phyloP scores from a whole-genome alignment of 2,888 invertebrate genomes.

The Cordilura impudica region DNA sequence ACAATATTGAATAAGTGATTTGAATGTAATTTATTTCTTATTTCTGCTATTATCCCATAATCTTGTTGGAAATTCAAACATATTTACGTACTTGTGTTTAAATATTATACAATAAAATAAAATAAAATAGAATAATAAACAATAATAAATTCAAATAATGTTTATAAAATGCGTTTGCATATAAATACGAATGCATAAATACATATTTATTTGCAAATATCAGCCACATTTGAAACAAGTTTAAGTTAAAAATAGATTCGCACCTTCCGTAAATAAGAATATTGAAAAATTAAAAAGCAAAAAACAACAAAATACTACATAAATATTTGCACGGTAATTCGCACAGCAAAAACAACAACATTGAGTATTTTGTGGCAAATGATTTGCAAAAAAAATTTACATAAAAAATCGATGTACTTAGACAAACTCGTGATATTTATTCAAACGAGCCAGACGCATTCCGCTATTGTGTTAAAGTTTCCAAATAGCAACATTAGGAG shows the following conservation, averaged over 20 bases:
- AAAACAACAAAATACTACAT: neutral
- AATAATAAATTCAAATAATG: neutral
- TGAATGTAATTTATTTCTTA: conserved; percentile 9
- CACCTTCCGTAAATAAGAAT: conserved; percentile 47
- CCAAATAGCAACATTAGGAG: too few relatives aligned
- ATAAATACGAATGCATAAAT: neutral
- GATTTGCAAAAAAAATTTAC: neutral
- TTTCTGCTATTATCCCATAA: conserved; percentile 33
- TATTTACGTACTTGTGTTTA: conserved; percentile 2
- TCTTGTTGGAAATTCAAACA: conserved; percentile 42
- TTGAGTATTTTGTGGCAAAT: conserved; percentile 45
- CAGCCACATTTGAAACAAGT: conserved; percentile 24
- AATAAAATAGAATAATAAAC: neutral
- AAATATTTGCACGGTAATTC: neutral
- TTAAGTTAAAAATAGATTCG: conserved; percentile 43
- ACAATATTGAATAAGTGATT: neutral
- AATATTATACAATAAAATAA: neutral
- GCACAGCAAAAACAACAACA: conserved; percentile 30
- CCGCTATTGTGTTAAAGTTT: neutral
- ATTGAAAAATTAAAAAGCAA: neutral
- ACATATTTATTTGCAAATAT: neutral
- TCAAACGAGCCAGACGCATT: conserved; percentile 48
- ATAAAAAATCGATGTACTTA: conserved; percentile 6
- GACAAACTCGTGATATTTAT: conserved; percentile 39
- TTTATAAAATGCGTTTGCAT: neutral